Evolutionary conservation across 2,888 invertebrate genomes (phyloP), one percentile per base, ranked within the genome.

Genomic region (Dynastes maya): DNA sequence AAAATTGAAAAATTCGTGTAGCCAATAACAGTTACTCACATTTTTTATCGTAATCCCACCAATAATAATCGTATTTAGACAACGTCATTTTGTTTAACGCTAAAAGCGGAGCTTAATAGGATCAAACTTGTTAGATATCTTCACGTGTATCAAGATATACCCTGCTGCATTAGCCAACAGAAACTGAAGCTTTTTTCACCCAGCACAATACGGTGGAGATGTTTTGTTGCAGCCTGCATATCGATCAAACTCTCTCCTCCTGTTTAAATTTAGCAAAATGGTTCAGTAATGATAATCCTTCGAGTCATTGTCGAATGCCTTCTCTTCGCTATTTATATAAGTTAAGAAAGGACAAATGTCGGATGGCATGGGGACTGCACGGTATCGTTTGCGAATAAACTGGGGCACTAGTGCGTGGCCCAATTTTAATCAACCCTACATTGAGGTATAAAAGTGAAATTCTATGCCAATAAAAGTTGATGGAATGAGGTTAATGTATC

Each of bases 121-220:
- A 27, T 22, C 45, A 22, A 27, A 61, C 13, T 40, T 16, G 22
- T 58, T 58, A 58, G 37, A 40, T 74, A 74, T 27, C 37, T 45
- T 40, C 72, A 61, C 61, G 49, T 49, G 45, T 40, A 11, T 61
- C 27, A 75, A 51, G 53, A 68, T 70, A 72, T 74, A 61, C 63
- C 75, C 65, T 58, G 51, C 63, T 65, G 77, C 72, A 77, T 77
- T 68, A 49, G 68, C 78, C 40, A 74, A 49, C 13, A 58, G 81
- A 76, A 88, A 78, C 2, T 88, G 87, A 63, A 87, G 68, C 58
- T 45, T 77, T 72, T 78, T 78, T 74, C 64, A 27, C 64, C 63
- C 29, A 63, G 13, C 65, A 63, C 72, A 45, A 74, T 74, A 74
- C 32, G 63, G 37, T 74, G 37, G 53, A 64, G 53, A 77, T 72